These are phyloP conservation scores for Oreochromis grahami DNA, from an alignment of 2,797 vertebrate genomes.

Conservation along the genomic window DNA sequence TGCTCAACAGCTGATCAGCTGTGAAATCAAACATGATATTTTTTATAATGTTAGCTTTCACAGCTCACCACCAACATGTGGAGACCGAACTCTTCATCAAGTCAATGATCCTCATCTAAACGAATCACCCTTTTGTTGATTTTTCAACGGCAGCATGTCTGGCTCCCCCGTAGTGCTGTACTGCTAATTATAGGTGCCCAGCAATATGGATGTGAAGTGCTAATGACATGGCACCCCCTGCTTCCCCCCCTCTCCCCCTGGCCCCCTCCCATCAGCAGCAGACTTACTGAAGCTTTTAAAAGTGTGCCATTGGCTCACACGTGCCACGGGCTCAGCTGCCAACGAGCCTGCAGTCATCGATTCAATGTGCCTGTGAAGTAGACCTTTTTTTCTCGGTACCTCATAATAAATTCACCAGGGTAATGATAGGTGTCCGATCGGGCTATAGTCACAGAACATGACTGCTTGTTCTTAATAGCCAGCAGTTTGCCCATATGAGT, in stretches of 20 bases:
- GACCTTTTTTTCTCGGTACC: background rate
- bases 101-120: background rate
- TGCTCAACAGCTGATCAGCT: background rate
- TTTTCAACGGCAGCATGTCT: constrained; percentile 2
- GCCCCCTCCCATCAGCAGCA: background rate
- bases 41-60: background rate
- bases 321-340: constrained; percentile 48
- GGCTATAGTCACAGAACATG: constrained; percentile 26
- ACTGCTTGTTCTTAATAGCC: constrained; percentile 38
- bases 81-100: background rate
- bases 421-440: constrained; percentile 43
- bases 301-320: constrained; percentile 24
- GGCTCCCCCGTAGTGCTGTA: constrained; percentile 11
- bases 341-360: constrained; percentile 37
- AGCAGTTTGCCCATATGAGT: constrained; percentile 22
- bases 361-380: constrained; percentile 39
- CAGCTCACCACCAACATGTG: background rate
- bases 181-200: constrained; percentile 49
- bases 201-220: constrained; percentile 47
- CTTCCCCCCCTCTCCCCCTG: background rate
- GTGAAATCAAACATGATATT: background rate
- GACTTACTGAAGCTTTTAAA: constrained; percentile 7
- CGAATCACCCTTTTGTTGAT: constrained; percentile 18
- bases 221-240: constrained; percentile 50
- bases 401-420: constrained; percentile 44